phyloP scores from a whole-genome alignment of 2,797 vertebrate genomes.

The Botia almorhae region DNA sequence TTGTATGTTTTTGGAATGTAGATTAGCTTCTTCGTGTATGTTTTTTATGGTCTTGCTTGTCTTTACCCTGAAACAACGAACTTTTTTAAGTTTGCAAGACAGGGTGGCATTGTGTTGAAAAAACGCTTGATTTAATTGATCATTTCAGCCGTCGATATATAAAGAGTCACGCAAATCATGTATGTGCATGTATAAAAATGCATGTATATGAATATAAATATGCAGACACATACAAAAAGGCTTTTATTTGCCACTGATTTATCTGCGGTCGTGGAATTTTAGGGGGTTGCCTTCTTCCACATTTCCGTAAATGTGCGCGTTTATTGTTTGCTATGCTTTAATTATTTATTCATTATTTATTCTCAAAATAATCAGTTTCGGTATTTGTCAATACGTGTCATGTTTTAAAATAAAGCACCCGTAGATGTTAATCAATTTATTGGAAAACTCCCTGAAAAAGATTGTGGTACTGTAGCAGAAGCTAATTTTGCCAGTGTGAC shows the following conservation, averaged over 20 bases:
- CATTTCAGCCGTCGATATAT: conserved; percentile 32
- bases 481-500: no score
- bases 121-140: conserved; percentile 25
- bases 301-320: background rate
- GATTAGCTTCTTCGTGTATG: conserved; percentile 58
- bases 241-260: conserved; percentile 7
- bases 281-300: background rate
- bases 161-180: conserved; percentile 21
- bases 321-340: background rate
- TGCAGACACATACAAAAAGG: background rate
- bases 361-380: background rate
- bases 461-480: no score
- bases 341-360: background rate
- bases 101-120: conserved; percentile 7
- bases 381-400: background rate
- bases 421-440: no score
- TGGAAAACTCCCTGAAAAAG: no score
- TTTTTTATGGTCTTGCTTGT: conserved; percentile 63
- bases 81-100: conserved; percentile 3
- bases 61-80: conserved; percentile 45
- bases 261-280: background rate
- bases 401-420: background rate
- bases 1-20: conserved; percentile 60
- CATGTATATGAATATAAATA: background rate
- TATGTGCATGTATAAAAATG: background rate